Evolutionary conservation across 2,888 invertebrate genomes (phyloP).

Genomic region (Agrochola lychnidis): DNA sequence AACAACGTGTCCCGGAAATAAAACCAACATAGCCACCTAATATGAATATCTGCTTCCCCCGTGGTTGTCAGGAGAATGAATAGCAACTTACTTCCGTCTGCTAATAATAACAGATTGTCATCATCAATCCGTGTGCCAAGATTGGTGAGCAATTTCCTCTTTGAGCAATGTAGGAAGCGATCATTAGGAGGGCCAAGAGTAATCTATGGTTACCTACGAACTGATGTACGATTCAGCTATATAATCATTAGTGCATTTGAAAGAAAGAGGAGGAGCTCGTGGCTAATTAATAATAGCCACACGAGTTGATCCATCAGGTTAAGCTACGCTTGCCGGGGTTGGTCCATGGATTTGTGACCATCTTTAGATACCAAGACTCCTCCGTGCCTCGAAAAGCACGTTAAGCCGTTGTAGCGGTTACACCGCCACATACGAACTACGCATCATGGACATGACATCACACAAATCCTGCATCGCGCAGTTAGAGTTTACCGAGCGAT

Average conservation of each 20-base stretch:
- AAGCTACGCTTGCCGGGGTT: too few species aligned
- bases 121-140: slow-evolving; percentile 22
- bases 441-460: too few species aligned
- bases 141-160: slow-evolving; percentile 31
- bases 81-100: slow-evolving; percentile 18
- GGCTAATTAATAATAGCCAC: too few species aligned
- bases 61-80: slow-evolving; percentile 1
- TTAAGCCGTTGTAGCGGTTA: too few species aligned
- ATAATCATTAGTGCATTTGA: not conserved
- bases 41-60: not conserved
- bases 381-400: too few species aligned
- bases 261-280: not conserved
- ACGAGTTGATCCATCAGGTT: too few species aligned
- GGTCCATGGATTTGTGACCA: too few species aligned
- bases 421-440: too few species aligned
- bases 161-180: slow-evolving; percentile 3
- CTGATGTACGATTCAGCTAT: not conserved
- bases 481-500: too few species aligned
- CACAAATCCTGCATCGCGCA: too few species aligned
- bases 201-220: not conserved
- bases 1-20: too few species aligned
- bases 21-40: not conserved
- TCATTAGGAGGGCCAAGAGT: slow-evolving; percentile 1
- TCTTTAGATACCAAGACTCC: too few species aligned
- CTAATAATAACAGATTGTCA: slow-evolving; percentile 29